These are phyloP conservation scores for Tichodroma muraria DNA, from an alignment of 2,113 vertebrate genomes.

Conservation along the genomic window DNA sequence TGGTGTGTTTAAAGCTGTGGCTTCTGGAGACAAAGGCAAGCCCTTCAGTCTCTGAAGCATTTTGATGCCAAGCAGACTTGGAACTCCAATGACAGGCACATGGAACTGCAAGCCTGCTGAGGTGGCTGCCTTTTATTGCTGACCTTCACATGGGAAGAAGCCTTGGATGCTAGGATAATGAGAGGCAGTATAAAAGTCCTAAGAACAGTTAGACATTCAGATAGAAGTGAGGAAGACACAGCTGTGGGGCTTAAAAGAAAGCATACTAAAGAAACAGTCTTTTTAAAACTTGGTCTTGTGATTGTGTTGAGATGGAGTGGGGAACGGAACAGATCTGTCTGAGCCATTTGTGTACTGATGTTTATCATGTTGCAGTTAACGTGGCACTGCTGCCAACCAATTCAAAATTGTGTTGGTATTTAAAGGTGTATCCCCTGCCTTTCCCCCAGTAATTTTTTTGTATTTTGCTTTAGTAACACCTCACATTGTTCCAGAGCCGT, in stretches of 20 bases:
- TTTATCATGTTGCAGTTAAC: neutral
- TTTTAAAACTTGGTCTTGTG: neutral
- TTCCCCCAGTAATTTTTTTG: neutral
- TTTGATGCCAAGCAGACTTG: neutral
- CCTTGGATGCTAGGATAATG: neutral
- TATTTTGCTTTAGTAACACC: neutral
- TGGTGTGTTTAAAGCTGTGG: neutral
- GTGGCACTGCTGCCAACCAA: neutral
- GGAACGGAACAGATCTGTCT: neutral
- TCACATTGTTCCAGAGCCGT: neutral
- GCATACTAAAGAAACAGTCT: neutral
- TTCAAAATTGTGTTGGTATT: neutral
- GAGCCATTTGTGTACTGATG: neutral
- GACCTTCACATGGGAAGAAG: neutral
- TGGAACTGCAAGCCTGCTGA: neutral
- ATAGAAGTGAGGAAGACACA: neutral
- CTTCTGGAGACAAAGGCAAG: neutral
- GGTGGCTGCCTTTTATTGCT: neutral
- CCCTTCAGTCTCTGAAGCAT: neutral
- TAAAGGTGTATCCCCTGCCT: neutral
- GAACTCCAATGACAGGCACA: fast-evolving
- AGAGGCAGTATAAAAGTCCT: neutral
- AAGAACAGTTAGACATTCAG: fast-evolving
- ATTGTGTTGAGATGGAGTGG: neutral
- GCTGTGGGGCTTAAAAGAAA: neutral